phyloP scores from a whole-genome alignment of 2,113 vertebrate genomes.

The Aspiorhynchus laticeps region DNA sequence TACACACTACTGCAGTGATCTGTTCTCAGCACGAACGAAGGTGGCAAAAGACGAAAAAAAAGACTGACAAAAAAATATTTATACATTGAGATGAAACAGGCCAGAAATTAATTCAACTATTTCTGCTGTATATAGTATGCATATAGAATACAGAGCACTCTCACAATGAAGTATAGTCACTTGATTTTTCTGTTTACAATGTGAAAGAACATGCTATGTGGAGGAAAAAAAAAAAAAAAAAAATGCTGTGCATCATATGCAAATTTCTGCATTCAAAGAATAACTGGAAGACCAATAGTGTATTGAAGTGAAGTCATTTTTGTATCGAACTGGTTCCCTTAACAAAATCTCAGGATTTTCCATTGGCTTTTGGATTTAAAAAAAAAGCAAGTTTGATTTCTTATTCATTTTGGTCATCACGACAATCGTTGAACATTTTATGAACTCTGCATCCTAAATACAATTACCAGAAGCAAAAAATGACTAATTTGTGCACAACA shows the following conservation, averaged over 20 bases:
- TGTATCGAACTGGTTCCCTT: background rate
- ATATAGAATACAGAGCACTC: background rate
- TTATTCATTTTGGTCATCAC: too few species aligned
- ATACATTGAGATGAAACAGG: background rate
- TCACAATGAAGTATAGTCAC: background rate
- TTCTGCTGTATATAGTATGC: background rate
- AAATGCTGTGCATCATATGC: background rate
- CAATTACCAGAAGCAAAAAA: background rate
- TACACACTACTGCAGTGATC: conserved; percentile 48
- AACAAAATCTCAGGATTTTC: background rate
- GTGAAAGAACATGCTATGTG: background rate
- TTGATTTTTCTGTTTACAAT: background rate
- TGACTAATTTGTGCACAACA: background rate
- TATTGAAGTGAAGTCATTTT: background rate
- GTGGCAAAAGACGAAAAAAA: conserved; percentile 1
- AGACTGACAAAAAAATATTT: background rate
- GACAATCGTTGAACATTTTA: background rate
- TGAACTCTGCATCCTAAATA: background rate
- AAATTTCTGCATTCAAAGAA: background rate
- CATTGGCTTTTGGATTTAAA: background rate
- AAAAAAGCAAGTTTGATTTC: background rate
- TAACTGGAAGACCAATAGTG: background rate
- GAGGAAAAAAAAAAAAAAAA: too few species aligned
- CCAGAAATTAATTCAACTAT: background rate
- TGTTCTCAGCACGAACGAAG: background rate